phyloP scores from a whole-genome alignment of 2,113 vertebrate genomes.

The Crotalus horridus region DNA sequence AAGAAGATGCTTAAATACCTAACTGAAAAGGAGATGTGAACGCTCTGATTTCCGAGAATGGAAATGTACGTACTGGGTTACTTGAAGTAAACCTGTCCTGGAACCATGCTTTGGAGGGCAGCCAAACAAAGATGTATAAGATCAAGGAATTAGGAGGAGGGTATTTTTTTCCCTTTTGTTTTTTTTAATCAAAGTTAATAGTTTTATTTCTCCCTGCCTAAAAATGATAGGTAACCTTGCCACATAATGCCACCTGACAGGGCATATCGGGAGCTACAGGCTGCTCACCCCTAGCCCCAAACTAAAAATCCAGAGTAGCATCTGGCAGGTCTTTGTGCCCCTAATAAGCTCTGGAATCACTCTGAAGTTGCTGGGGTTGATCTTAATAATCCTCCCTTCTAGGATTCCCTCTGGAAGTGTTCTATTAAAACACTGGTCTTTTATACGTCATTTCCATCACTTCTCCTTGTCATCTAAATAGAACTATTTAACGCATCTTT shows the following conservation, averaged over 20 bases:
- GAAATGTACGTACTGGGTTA: not conserved
- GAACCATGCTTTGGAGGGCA: not conserved
- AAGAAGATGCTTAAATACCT: not conserved
- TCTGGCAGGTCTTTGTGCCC: not conserved
- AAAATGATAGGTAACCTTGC: not conserved
- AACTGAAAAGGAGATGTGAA: not conserved
- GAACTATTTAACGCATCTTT: slow-evolving; percentile 22
- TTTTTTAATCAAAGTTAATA: not conserved
- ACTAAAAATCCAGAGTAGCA: not conserved
- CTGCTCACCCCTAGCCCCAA: not conserved
- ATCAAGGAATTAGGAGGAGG: not conserved
- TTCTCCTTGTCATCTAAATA: slow-evolving; percentile 20
- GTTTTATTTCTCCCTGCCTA: not conserved
- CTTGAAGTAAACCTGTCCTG: not conserved
- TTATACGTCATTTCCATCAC: slow-evolving; percentile 17
- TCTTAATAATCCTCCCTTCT: slow-evolving; percentile 43
- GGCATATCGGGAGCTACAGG: not conserved
- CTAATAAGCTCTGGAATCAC: not conserved
- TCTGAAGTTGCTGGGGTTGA: not conserved
- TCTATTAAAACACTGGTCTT: slow-evolving; percentile 2
- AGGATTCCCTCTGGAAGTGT: not conserved
- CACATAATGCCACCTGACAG: not conserved
- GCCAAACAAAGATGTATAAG: not conserved
- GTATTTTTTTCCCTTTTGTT: not conserved
- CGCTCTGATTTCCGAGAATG: not conserved